Conservation (phyloP, 30 jellyfish, hydroid and myxozoan species). For the Hydractinia symbiolongicarpus region DNA sequence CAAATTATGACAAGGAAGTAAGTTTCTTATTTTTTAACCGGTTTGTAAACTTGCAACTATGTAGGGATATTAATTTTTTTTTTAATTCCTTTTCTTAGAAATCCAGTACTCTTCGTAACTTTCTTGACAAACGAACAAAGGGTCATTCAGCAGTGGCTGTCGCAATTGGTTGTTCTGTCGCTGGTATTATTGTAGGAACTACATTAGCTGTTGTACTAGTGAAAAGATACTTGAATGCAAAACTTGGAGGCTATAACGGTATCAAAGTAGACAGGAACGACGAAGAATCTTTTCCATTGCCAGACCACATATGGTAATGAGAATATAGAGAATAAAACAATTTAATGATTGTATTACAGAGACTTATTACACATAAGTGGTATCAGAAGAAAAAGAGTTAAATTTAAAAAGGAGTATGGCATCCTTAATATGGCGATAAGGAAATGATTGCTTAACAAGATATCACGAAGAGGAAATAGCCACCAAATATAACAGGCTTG, state of each 20-base stretch:
- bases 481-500: no score
- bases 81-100: background rate
- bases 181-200: constrained; percentile 63
- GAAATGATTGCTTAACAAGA: no score
- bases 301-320: constrained; percentile 75
- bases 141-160: constrained; percentile 71
- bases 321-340: no score
- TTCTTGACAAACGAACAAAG: constrained; percentile 22
- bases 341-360: no score
- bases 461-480: no score
- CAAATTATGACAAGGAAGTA: constrained; percentile 31
- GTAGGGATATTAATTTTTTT: background rate
- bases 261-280: constrained; percentile 34
- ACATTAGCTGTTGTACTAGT: constrained; percentile 47
- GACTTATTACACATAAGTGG: no score
- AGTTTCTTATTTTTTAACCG: background rate
- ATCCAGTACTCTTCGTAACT: constrained; percentile 7
- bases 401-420: no score
- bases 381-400: no score
- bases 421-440: no score
- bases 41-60: background rate
- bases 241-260: constrained; percentile 22
- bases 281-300: constrained; percentile 78
- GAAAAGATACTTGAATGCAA: constrained; percentile 37
- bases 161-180: constrained; percentile 70